Conservation (phyloP, 2,888 invertebrate genomes). For the Ectemnius continuus region DNA sequence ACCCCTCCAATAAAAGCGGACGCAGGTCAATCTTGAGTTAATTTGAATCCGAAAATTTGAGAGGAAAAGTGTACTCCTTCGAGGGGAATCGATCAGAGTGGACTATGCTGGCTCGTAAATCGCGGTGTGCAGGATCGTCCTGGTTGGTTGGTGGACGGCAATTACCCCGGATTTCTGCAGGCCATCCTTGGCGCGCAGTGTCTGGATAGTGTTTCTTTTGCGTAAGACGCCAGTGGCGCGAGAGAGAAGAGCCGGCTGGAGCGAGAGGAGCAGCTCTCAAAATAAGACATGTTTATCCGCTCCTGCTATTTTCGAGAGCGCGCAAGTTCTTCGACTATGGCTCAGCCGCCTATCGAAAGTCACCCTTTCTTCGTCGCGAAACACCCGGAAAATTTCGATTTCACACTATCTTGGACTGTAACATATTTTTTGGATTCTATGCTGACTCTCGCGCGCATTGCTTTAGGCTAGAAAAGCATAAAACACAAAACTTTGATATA, state of each 20-base stretch:
- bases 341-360: conserved; percentile 50
- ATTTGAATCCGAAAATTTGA: background rate
- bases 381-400: conserved; percentile 36
- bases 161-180: conserved; percentile 54
- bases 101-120: conserved; percentile 42
- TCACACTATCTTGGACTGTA: background rate
- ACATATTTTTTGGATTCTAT: too few relatives aligned
- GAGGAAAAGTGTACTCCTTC: background rate
- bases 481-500: too few relatives aligned
- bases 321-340: conserved; percentile 63
- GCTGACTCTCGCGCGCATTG: too few relatives aligned
- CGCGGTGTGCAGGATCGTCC: conserved; percentile 33
- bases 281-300: conserved; percentile 74
- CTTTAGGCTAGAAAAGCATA: too few relatives aligned
- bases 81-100: conserved; percentile 31
- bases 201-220: conserved; percentile 73
- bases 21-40: background rate
- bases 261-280: conserved; percentile 67
- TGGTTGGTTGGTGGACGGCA: conserved; percentile 39
- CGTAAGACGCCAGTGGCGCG: conserved; percentile 57
- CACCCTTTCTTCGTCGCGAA: conserved; percentile 43
- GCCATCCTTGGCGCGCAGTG: conserved; percentile 56
- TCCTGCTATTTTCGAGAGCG: conserved; percentile 73
- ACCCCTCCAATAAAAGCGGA: too few relatives aligned
- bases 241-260: conserved; percentile 46